These are phyloP conservation scores for Phlogophora meticulosa DNA, from an alignment of 2,888 invertebrate species.

Conservation along the genomic window DNA sequence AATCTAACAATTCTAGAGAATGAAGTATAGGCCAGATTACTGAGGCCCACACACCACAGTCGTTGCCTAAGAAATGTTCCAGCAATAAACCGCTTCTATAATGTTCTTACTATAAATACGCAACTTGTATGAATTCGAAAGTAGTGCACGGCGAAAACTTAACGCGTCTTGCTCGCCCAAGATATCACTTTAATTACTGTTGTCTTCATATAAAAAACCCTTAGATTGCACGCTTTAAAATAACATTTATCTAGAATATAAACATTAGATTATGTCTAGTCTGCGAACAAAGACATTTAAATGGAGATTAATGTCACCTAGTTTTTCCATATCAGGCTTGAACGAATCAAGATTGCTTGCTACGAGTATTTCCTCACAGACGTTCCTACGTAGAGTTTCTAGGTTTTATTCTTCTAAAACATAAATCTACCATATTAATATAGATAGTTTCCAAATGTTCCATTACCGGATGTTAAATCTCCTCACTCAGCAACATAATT, in stretches of 20 bases:
- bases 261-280: conserved; percentile 12
- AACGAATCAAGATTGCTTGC: conserved; percentile 24
- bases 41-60: neutral
- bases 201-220: conserved; percentile 14
- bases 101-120: conserved; percentile 48
- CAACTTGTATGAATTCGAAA: conserved; percentile 57
- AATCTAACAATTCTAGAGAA: neutral
- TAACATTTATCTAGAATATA: conserved; percentile 10
- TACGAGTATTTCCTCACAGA: conserved; percentile 28
- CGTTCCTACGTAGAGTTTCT: neutral
- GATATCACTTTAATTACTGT: conserved; percentile 48
- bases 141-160: conserved; percentile 42
- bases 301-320: conserved; percentile 30
- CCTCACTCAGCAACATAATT: conserved; percentile 1
- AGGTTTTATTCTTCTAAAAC: conserved; percentile 2
- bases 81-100: conserved; percentile 25
- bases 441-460: neutral
- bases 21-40: conserved; percentile 5
- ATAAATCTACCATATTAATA: neutral
- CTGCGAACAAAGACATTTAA: conserved; percentile 26
- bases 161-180: conserved; percentile 30
- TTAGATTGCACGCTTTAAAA: neutral
- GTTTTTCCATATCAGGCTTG: conserved; percentile 23
- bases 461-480: conserved; percentile 13
- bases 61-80: conserved; percentile 30